Evolutionary conservation across 2,113 vertebrate species (phyloP), one percentile per base, ranked within the genome.

Genomic region (Ailurus styani): DNA sequence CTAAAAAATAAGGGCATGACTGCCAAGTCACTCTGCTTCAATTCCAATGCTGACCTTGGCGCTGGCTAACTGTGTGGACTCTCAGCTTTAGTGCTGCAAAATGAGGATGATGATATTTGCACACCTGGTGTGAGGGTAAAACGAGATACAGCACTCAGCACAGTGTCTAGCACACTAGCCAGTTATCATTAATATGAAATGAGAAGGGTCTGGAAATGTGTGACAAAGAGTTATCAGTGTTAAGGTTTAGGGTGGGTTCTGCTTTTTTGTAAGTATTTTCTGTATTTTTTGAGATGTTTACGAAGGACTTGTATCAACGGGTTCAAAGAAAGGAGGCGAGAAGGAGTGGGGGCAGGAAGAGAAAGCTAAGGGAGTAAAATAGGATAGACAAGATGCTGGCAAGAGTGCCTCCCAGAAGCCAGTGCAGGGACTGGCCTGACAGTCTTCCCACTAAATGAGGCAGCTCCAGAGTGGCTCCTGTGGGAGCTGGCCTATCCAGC

Each of bases 21-120:
- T 54, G 21, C 27, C 3, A 2, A 4, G 55, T n/a, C 3, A 5
- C 62, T 62, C 18, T 0, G 27, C 11, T 88, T 47, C 0, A 0
- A 29, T 37, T 70, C 87, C 27, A 29, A 50, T n/a, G 23, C 25
- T 12, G 15, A n/a, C 81, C 6, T 3, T n/a, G 3, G 29, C 13
- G 1, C 7, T 34, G 37, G 34, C 17, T 23, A 20, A 37, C 27
- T 1, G 5, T 6, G 31, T 47, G 34, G 14, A 12, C 45, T n/a
- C 91, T 18, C 54, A 31, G 15, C 40, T 5, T 55, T 14, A 0
- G 17, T 2, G 2, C 20, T 10, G 7, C 57, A 29, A 87, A 94
- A n/a, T 47, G 34, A 64, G 20, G 40, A 5, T 72, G 50, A 40
- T 12, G 55, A 68, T 15, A 62, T 62, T n/a, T 40, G 18, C 78